Evolutionary conservation across 1,140 invertebrate species (phyloP).

Genomic region (Drosophila azteca): DNA sequence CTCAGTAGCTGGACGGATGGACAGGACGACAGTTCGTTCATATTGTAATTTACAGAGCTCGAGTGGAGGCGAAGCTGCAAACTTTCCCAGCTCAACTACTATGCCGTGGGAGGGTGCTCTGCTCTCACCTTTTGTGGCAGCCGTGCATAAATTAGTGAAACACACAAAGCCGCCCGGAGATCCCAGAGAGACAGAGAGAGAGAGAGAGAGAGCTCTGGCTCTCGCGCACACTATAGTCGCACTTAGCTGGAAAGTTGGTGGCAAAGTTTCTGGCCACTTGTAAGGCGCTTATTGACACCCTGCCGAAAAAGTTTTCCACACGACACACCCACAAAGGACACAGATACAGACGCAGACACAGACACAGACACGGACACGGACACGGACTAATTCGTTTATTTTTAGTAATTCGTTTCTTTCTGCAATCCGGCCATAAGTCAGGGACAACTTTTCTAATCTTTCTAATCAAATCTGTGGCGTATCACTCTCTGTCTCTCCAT

Average conservation of each 20-base stretch:
- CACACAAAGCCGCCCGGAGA: constrained; percentile 39
- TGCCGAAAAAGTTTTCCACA: constrained; percentile 35
- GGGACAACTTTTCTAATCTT: constrained; percentile 22
- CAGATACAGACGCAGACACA: not conserved
- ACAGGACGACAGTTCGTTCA: constrained; percentile 16
- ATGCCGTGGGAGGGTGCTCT: constrained; percentile 14
- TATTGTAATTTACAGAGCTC: constrained; percentile 81
- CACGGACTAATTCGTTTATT: constrained; percentile 33
- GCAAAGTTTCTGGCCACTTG: constrained; percentile 69
- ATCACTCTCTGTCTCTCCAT: constrained; percentile 13
- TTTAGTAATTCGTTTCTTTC: constrained; percentile 10
- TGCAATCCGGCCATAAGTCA: constrained; percentile 16
- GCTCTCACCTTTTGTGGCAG: constrained; percentile 56
- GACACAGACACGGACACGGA: no score
- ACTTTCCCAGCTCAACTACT: constrained; percentile 36
- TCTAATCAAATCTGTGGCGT: constrained; percentile 38
- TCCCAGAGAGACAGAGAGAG: not conserved
- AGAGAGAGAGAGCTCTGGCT: constrained; percentile 6
- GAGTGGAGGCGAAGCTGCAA: constrained; percentile 44
- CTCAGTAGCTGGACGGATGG: constrained; percentile 9
- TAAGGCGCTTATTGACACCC: constrained; percentile 75
- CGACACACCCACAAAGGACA: constrained; percentile 5
- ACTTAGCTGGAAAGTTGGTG: constrained; percentile 32
- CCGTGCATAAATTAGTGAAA: constrained; percentile 73
- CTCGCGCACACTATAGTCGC: constrained; percentile 27